These are phyloP conservation scores for Caenorhabditis sinica DNA, from an alignment of 2,888 invertebrate species.

Conservation along the genomic window DNA sequence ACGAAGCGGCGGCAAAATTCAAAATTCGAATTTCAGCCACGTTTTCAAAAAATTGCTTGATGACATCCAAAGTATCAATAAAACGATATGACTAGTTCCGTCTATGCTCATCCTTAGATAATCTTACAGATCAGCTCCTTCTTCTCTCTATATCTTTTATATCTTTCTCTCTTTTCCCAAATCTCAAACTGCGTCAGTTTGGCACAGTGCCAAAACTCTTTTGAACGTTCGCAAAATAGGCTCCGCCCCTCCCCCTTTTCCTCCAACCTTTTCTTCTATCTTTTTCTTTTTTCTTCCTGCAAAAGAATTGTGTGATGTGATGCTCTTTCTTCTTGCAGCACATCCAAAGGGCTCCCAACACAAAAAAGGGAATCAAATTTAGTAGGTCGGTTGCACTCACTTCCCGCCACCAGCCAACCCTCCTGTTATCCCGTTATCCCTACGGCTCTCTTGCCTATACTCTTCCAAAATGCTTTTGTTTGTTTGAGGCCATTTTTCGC, in stretches of 20 bases:
- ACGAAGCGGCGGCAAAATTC: no score
- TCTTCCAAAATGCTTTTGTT: slow-evolving; percentile 29
- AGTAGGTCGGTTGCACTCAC: slow-evolving; percentile 36
- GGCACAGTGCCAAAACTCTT: neutral
- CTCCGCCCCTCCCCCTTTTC: neutral
- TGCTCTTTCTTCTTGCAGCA: neutral
- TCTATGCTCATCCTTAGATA: no score
- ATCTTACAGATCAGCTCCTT: no score
- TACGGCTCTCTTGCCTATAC: no score
- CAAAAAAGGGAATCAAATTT: slow-evolving; percentile 27
- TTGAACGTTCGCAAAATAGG: neutral
- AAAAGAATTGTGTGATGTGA: neutral
- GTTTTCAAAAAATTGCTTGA: no score
- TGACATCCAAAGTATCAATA: no score
- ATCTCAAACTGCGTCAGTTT: no score
- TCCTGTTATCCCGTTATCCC: neutral
- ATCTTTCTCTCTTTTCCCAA: no score
- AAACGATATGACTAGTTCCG: no score
- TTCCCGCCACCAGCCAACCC: neutral
- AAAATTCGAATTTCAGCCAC: no score
- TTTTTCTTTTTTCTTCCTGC: neutral
- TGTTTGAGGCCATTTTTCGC: slow-evolving; percentile 3
- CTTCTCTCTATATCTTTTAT: no score
- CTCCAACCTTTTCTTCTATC: neutral
- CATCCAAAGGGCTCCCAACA: neutral